Conservation (phyloP, 2,113 vertebrate genomes). For the Otocyon megalotis region DNA sequence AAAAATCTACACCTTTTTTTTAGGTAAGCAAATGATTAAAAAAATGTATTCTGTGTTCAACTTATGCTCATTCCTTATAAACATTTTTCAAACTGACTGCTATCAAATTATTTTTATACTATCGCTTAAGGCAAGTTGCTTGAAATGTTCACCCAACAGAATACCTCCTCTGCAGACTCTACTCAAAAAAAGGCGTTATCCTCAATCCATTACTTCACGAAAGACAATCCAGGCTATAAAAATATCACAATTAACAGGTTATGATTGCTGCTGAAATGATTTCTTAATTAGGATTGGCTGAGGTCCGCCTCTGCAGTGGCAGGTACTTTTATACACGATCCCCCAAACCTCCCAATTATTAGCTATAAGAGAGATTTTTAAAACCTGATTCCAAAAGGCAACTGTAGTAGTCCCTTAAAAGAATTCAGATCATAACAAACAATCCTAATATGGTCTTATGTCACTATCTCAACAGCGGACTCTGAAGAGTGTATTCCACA, state of each 20-base stretch:
- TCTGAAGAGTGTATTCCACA: neutral
- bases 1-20: neutral
- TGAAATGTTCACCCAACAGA: neutral
- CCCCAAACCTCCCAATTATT: neutral
- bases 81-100: neutral
- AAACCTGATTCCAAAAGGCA: conserved; percentile 28
- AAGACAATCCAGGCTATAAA: conserved; percentile 15
- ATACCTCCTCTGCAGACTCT: neutral
- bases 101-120: conserved; percentile 30
- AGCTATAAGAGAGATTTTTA: conserved; percentile 53
- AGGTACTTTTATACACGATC: neutral
- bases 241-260: neutral
- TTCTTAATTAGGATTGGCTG: neutral
- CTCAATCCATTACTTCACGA: neutral
- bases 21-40: neutral
- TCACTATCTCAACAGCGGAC: neutral
- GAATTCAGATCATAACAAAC: conserved; percentile 35
- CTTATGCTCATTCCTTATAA: conserved; percentile 41
- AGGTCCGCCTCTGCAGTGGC: neutral
- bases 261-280: neutral
- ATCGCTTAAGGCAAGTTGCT: neutral
- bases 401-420: conserved; percentile 24
- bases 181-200: neutral
- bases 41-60: conserved; percentile 22
- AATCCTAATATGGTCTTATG: conserved; percentile 52